Evolutionary conservation across 2,888 invertebrate species (phyloP).

Genomic region (Seladonia tumulorum): DNA sequence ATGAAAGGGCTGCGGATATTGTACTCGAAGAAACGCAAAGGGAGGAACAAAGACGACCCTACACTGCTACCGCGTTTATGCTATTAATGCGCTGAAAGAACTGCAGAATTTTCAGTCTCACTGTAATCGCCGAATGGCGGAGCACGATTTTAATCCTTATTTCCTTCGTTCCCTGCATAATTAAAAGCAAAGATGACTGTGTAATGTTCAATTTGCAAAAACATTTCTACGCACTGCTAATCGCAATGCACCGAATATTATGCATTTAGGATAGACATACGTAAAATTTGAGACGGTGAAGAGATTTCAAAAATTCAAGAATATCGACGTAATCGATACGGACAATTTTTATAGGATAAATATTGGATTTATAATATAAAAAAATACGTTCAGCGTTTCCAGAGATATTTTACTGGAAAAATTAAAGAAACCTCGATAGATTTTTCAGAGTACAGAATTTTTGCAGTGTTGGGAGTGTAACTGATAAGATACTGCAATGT

Average conservation of each 20-base stretch:
- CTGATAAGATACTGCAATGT: neutral
- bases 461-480: neutral
- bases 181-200: neutral
- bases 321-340: no score
- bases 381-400: neutral
- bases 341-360: no score
- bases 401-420: neutral
- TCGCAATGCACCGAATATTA: neutral
- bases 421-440: neutral
- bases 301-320: no score
- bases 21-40: neutral
- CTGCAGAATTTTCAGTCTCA: neutral
- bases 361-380: neutral
- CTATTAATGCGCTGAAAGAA: neutral
- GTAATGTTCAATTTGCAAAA: neutral
- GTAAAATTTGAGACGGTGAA: no score
- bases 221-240: neutral
- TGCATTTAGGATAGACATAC: no score
- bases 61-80: neutral
- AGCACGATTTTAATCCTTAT: neutral
- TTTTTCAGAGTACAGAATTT: neutral
- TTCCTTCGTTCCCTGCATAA: neutral
- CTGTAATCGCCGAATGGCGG: neutral
- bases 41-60: neutral
- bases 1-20: conserved; percentile 31